Evolutionary conservation across 2,888 invertebrate species (phyloP), one percentile per base, ranked within the genome.

Genomic region (Leucania comma): DNA sequence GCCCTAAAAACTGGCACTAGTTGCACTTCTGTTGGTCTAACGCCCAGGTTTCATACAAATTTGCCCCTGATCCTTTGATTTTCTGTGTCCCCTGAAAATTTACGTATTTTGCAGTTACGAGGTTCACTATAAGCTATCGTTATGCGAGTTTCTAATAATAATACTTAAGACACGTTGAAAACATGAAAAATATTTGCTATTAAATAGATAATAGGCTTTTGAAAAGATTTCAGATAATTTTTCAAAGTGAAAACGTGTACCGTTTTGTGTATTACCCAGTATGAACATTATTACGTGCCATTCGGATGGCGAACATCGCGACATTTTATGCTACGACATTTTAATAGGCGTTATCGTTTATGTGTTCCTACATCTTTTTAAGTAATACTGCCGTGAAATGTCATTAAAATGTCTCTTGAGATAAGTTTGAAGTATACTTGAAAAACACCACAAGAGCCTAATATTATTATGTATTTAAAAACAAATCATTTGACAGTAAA

Each of bases 191-290:
- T 20, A 53, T 46, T 42, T 26, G 22, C 12, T 32, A 5, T 35
- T 35, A 10, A 26, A 14, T 35, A 46, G 67, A 68, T 56, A 48
- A 48, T n/a, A 54, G 3, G 10, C n/a, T 3, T 48, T 54, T 66
- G 29, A 53, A 48, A 48, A 73, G 46, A 35, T 66, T 73, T 26
- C 17, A 24, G 26, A 53, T 53, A 57, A 66, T 73, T 73, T 73
- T 53, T 48, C 53, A 67, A 54, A 58, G 58, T 35, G 48, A 72
- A 54, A 72, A 42, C 24, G 29, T 32, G 56, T 32, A 26, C 20
- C 32, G 4, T 50, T 20, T 38, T 63, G 48, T 38, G 56, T 14
- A 48, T 60, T 29, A 35, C 22, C 0, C 17, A 10, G 46, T 35
- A 26, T 65, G 22, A 73, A 66, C 2, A 24, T 20, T 38, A 35